Evolutionary conservation across 2,113 vertebrate genomes (phyloP).

Genomic region (Triplophysa rosa): DNA sequence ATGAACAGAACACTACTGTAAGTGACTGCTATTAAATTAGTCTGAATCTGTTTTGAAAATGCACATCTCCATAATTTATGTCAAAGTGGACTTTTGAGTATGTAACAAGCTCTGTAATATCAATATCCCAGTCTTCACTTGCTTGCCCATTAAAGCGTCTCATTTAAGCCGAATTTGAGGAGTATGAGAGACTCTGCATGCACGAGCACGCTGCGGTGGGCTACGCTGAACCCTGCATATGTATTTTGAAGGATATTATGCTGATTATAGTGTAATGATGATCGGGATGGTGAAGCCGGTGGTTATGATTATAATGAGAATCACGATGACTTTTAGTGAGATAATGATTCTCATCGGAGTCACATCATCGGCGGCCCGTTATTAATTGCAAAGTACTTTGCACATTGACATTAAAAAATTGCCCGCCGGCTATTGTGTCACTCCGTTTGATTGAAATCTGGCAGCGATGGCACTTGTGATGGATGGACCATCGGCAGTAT

Average conservation of each 20-base stretch:
- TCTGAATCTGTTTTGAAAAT: conserved; percentile 33
- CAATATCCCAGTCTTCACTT: conserved; percentile 27
- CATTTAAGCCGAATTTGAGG: conserved; percentile 23
- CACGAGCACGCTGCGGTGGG: conserved; percentile 12
- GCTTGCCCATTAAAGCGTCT: conserved; percentile 7
- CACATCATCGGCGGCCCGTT: conserved; percentile 33
- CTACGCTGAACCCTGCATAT: conserved; percentile 5
- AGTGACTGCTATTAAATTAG: conserved; percentile 44
- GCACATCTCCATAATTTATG: conserved; percentile 38
- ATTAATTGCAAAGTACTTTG: conserved; percentile 46
- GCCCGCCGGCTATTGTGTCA: conserved; percentile 11
- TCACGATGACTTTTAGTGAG: conserved; percentile 38
- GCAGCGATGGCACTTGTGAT: neutral
- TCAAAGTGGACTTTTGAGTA: neutral
- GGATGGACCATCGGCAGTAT: neutral
- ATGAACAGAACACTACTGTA: conserved; percentile 48
- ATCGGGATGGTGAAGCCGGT: conserved; percentile 34
- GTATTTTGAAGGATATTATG: conserved; percentile 38
- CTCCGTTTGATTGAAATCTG: conserved; percentile 39
- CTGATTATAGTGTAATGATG: conserved; percentile 45
- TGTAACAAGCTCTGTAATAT: conserved; percentile 36
- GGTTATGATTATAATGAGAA: conserved; percentile 49
- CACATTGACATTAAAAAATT: conserved; percentile 29
- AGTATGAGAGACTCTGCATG: conserved; percentile 5
- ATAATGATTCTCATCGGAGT: conserved; percentile 45